Evolutionary conservation across 1,140 invertebrate genomes (phyloP).

Genomic region (Drosophila aff.): DNA sequence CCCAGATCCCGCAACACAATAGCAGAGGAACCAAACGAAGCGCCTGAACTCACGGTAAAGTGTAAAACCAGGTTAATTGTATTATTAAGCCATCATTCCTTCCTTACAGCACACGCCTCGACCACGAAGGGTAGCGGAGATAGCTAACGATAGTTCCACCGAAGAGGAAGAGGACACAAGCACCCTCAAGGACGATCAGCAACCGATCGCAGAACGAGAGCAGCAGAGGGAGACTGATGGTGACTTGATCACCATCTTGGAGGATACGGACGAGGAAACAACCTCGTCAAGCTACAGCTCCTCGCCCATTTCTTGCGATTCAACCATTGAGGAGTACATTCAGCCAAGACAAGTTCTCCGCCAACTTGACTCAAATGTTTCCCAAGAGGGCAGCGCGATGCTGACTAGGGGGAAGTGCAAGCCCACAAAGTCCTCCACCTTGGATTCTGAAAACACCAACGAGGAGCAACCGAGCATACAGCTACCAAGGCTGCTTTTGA

Average conservation of each 20-base stretch:
- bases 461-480: constrained; percentile 14
- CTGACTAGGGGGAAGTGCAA: not conserved
- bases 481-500: not conserved
- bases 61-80: not conserved
- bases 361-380: constrained; percentile 1
- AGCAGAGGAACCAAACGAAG: not conserved
- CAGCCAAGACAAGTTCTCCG: not conserved
- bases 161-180: not conserved
- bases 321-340: not conserved
- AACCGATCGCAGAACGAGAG: not conserved
- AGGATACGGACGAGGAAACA: constrained; percentile 5
- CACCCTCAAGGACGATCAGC: not conserved
- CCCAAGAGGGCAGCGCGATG: no score
- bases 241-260: constrained; percentile 1
- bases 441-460: not conserved
- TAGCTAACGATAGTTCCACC: not conserved
- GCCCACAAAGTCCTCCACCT: not conserved
- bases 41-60: not conserved
- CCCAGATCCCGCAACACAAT: not conserved
- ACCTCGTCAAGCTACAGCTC: not conserved
- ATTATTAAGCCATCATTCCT: not conserved
- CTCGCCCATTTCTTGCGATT: constrained; percentile 3
- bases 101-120: not conserved
- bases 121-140: not conserved
- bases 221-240: not conserved